Percentiles rank a stretch among this genome's conserved stretches.
phyloP scores from a whole-genome alignment of 2,797 vertebrate genomes.

The Pangasius mekongensis region DNA sequence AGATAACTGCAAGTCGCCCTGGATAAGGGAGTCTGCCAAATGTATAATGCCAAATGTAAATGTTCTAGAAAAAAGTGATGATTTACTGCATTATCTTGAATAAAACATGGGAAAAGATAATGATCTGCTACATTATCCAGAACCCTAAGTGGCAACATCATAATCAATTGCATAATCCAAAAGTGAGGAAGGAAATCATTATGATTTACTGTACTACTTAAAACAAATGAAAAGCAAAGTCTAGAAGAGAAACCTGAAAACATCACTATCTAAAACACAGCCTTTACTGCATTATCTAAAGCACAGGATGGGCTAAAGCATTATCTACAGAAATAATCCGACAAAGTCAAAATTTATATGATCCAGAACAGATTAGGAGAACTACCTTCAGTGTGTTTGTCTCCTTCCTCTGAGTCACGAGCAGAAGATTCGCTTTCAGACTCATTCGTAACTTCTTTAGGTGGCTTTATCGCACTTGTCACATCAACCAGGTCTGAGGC shows the following conservation, averaged over 20 bases:
- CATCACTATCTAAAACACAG: not conserved
- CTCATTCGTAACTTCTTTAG: not conserved
- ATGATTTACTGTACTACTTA: not conserved
- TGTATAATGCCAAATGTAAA: too few species aligned
- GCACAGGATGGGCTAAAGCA: not conserved
- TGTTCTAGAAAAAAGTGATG: not conserved
- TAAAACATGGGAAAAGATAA: not conserved
- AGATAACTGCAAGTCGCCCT: too few species aligned
- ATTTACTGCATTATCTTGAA: not conserved
- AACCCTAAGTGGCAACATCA: not conserved
- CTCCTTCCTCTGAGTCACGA: not conserved
- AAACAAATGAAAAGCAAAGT: not conserved
- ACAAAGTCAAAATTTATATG: not conserved
- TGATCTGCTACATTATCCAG: not conserved
- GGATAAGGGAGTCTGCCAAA: too few species aligned
- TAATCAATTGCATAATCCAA: not conserved
- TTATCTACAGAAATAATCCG: not conserved
- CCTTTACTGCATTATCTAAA: not conserved
- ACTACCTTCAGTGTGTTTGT: slow-evolving; percentile 6
- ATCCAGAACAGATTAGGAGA: not conserved
- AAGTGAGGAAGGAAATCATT: not conserved
- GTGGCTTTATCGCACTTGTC: not conserved
- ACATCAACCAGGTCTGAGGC: slow-evolving; percentile 25
- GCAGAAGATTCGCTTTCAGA: not conserved
- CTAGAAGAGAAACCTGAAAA: not conserved